phyloP scores from a whole-genome alignment of 2,888 invertebrate genomes.

The Sinodicranocentrus sp. region DNA sequence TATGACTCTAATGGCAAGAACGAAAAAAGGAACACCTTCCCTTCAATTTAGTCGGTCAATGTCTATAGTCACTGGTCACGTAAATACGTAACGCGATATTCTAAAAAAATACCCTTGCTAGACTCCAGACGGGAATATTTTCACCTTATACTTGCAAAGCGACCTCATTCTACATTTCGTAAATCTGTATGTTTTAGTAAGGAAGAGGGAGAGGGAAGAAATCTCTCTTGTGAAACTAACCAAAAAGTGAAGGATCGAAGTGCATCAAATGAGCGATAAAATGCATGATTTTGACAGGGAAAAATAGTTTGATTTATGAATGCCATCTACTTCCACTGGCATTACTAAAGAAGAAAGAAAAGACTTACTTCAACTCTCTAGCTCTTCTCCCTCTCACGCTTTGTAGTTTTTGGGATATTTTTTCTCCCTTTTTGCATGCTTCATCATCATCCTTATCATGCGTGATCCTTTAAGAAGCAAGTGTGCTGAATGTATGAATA shows the following conservation, averaged over 20 bases:
- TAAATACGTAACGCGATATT: neutral
- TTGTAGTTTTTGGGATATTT: constrained; percentile 29
- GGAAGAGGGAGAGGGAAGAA: constrained; percentile 23
- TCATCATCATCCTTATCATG: constrained; percentile 33
- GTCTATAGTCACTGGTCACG: neutral
- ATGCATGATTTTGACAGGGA: constrained; percentile 76
- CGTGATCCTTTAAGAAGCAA: constrained; percentile 41
- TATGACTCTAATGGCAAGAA: too few species aligned
- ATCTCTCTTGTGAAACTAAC: constrained; percentile 39
- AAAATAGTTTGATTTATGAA: constrained; percentile 76
- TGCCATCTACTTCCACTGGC: constrained; percentile 66
- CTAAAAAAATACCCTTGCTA: neutral
- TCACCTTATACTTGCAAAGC: neutral
- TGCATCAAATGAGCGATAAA: constrained; percentile 76
- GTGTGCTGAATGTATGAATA: constrained; percentile 59
- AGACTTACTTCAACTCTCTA: constrained; percentile 5
- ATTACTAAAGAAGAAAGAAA: constrained; percentile 20
- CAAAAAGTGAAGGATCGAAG: constrained; percentile 71
- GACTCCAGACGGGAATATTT: neutral
- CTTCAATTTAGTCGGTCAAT: neutral
- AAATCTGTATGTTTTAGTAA: neutral
- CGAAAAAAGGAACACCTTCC: too few species aligned
- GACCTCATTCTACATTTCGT: neutral
- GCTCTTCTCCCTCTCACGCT: constrained; percentile 1
- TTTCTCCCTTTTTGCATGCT: constrained; percentile 36